A percentile compares a stretch with the other conserved stretches of the same genome.
Evolutionary conservation across 2,888 invertebrate species (phyloP).

Genomic region (Imbricaverruca yamaguchii): DNA sequence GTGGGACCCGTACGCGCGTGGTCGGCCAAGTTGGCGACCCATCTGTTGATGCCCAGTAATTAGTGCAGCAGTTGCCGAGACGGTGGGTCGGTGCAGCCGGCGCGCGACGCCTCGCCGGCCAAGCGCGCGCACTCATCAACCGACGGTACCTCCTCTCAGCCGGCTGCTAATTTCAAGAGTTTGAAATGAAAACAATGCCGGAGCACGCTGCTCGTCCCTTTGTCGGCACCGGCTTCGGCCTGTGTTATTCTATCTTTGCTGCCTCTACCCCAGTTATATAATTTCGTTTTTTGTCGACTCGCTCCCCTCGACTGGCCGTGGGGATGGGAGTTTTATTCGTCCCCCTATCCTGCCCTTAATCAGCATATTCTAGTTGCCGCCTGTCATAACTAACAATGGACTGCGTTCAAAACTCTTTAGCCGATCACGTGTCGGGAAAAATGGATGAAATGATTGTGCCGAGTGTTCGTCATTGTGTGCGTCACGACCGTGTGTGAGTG

Average conservation of each 20-base stretch:
- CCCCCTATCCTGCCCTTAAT: not conserved
- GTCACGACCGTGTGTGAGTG: slow-evolving; percentile 6
- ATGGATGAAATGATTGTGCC: slow-evolving; percentile 1
- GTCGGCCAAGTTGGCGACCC: not conserved
- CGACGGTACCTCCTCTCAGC: not conserved
- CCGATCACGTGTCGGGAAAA: slow-evolving; percentile 22
- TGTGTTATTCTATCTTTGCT: slow-evolving; percentile 19
- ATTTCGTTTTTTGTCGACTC: slow-evolving; percentile 10
- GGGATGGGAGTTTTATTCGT: slow-evolving; percentile 18
- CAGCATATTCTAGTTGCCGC: slow-evolving; percentile 21
- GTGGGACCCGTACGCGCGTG: not conserved
- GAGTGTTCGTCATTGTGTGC: slow-evolving; percentile 3
- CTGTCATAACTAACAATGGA: slow-evolving; percentile 18
- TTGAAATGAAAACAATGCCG: not conserved
- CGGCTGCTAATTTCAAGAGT: slow-evolving; percentile 8
- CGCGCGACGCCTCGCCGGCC: too few species aligned
- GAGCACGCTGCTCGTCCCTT: not conserved
- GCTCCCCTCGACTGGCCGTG: not conserved
- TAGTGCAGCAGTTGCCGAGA: not conserved
- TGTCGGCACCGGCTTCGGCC: not conserved
- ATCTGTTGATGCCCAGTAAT: not conserved
- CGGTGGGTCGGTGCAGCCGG: too few species aligned
- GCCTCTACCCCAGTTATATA: slow-evolving; percentile 19
- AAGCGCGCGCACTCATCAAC: not conserved
- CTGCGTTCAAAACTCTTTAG: slow-evolving; percentile 22